Evolutionary conservation across 2,888 invertebrate genomes (phyloP).

Genomic region (Xylota sylvarum): DNA sequence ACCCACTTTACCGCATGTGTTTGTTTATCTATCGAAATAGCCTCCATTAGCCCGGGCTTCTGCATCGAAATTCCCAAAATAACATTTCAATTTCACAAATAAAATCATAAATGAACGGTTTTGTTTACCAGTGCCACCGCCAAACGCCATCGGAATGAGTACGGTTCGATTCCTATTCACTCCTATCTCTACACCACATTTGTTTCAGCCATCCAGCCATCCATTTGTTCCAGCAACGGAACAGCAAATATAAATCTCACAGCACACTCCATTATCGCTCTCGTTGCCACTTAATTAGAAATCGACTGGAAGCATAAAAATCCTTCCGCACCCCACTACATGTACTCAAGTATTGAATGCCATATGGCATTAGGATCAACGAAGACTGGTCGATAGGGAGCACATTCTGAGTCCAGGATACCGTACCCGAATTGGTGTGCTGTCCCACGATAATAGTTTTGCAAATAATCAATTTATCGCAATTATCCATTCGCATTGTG

Average conservation of each 20-base stretch:
- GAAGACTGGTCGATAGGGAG: neutral
- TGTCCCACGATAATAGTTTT: conserved; percentile 72
- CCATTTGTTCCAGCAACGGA: too few relatives aligned
- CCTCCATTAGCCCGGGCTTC: conserved; percentile 26
- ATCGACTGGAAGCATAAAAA: conserved; percentile 74
- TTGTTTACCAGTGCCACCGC: conserved; percentile 52
- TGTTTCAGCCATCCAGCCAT: too few relatives aligned
- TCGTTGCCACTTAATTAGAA: conserved; percentile 77
- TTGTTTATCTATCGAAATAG: neutral
- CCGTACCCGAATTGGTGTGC: conserved; percentile 42
- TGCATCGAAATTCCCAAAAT: conserved; percentile 41
- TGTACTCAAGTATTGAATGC: conserved; percentile 6
- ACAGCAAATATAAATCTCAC: conserved; percentile 68
- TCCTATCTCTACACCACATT: too few relatives aligned
- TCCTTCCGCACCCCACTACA: conserved; percentile 33
- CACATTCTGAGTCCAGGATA: conserved; percentile 41
- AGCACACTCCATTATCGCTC: conserved; percentile 76
- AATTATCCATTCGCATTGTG: conserved; percentile 74
- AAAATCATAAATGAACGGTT: conserved; percentile 60
- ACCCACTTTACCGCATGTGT: neutral
- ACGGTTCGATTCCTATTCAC: too few relatives aligned
- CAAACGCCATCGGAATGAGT: conserved; percentile 28
- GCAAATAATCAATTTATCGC: conserved; percentile 77
- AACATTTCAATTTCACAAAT: conserved; percentile 64
- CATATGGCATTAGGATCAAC: conserved; percentile 48